phyloP scores from a whole-genome alignment of 1,140 invertebrate species.

The Akabosia matsudoensis region DNA sequence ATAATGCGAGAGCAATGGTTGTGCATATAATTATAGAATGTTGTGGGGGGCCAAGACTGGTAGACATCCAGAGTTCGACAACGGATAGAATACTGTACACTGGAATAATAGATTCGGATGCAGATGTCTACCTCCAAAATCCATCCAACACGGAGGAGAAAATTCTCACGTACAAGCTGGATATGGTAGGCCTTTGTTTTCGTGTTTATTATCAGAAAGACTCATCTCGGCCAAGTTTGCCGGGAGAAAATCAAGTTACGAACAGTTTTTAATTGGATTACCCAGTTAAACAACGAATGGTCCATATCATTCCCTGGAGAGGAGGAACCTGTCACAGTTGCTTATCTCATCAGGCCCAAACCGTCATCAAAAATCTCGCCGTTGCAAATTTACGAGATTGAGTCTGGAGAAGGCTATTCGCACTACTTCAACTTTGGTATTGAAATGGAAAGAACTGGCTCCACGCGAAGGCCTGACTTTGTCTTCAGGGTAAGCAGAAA shows the following conservation, averaged over 20 bases:
- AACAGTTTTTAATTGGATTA: not conserved
- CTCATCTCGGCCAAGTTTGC: no score
- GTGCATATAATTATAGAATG: constrained; percentile 25
- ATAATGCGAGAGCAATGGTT: not conserved
- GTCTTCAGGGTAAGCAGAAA: constrained; percentile 19
- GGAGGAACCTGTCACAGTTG: constrained; percentile 28
- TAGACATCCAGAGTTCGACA: constrained; percentile 23
- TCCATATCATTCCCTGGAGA: constrained; percentile 36
- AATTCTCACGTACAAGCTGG: constrained; percentile 4
- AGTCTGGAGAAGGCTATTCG: constrained; percentile 32
- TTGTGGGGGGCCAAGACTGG: constrained; percentile 33
- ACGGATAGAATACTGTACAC: constrained; percentile 25
- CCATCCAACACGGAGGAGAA: constrained; percentile 15
- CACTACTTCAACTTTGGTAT: constrained; percentile 36
- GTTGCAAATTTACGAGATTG: constrained; percentile 31
- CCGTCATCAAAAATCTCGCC: constrained; percentile 24
- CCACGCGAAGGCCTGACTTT: constrained; percentile 26
- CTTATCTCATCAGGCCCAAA: constrained; percentile 29
- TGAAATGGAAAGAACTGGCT: constrained; percentile 30
- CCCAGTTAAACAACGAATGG: constrained; percentile 27
- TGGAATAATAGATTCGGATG: constrained; percentile 33
- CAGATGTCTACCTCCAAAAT: constrained; percentile 31
- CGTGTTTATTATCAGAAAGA: no score
- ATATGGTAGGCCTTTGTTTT: not conserved
- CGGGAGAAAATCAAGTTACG: no score